Evolutionary conservation across 2,888 invertebrate genomes (phyloP).

Genomic region (Aphidius colemani): DNA sequence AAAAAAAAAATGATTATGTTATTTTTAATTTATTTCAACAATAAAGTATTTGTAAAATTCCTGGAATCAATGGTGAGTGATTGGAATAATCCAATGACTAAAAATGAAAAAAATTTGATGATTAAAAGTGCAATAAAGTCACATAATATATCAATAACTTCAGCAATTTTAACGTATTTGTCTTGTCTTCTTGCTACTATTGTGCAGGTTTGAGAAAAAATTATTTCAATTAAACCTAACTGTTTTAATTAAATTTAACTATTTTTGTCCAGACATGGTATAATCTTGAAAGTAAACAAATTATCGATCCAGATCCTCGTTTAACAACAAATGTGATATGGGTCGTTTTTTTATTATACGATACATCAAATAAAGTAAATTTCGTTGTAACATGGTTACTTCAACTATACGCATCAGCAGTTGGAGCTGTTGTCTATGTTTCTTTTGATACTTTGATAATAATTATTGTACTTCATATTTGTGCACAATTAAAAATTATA

Average conservation of each 20-base stretch:
- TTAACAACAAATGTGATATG: constrained; percentile 9
- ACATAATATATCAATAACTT: too few relatives aligned
- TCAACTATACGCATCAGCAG: constrained; percentile 23
- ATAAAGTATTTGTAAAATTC: too few relatives aligned
- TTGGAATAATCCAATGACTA: too few relatives aligned
- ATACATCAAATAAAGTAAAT: constrained; percentile 6
- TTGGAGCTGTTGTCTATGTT: constrained; percentile 18
- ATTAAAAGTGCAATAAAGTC: too few relatives aligned
- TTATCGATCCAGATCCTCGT: constrained; percentile 11
- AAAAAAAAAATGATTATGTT: too few relatives aligned
- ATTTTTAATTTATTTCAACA: too few relatives aligned
- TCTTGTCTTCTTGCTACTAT: too few relatives aligned
- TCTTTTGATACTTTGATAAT: constrained; percentile 30
- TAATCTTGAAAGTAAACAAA: not conserved
- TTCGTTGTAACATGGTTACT: constrained; percentile 25
- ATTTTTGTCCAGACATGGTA: constrained; percentile 1
- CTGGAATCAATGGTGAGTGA: too few relatives aligned
- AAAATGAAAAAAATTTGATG: too few relatives aligned
- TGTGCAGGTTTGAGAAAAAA: too few relatives aligned
- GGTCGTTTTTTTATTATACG: constrained; percentile 11
- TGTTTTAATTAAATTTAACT: not conserved
- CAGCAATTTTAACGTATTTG: too few relatives aligned
- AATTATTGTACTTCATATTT: constrained; percentile 31
- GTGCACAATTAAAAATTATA: constrained; percentile 30
- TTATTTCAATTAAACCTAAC: not conserved